phyloP scores from a whole-genome alignment of 64 coral and sea anemone species.

The Stichodactyla mertensii region DNA sequence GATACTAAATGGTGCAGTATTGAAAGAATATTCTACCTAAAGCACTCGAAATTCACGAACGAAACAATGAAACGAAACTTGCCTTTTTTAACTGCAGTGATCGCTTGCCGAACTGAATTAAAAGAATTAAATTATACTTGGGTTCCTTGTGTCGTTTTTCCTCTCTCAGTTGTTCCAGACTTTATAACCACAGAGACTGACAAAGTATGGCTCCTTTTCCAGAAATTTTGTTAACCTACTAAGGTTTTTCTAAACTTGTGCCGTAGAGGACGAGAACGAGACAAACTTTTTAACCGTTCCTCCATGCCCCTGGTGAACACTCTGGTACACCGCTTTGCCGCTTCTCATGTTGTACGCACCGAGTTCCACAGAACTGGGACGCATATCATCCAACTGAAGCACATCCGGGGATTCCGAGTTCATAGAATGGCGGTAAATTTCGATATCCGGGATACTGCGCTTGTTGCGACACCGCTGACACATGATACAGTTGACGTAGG shows the following conservation, averaged over 20 bases:
- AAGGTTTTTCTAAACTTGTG: constrained; percentile 47
- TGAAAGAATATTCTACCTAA: neutral
- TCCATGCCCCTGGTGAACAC: constrained; percentile 34
- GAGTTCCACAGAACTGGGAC: constrained; percentile 40
- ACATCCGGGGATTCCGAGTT: constrained; percentile 83
- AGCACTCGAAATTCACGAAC: neutral
- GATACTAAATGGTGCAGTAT: neutral
- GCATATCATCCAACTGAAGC: constrained; percentile 64
- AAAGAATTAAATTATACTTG: too few relatives aligned
- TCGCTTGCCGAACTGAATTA: too few relatives aligned
- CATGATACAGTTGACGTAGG: constrained; percentile 64
- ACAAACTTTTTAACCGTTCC: constrained; percentile 72
- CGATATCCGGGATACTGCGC: constrained; percentile 85
- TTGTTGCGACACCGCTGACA: constrained; percentile 64
- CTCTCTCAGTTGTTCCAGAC: too few relatives aligned
- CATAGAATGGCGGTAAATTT: constrained; percentile 83
- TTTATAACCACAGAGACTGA: too few relatives aligned
- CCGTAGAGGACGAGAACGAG: constrained; percentile 78
- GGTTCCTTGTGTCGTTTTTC: too few relatives aligned
- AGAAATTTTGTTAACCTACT: neutral
- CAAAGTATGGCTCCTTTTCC: neutral
- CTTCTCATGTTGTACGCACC: constrained; percentile 80
- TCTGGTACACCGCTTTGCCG: constrained; percentile 73
- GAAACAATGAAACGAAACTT: too few relatives aligned
- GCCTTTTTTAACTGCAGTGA: too few relatives aligned